Evolutionary conservation across 2,888 invertebrate species (phyloP).

Genomic region (Caradrina kadenii): DNA sequence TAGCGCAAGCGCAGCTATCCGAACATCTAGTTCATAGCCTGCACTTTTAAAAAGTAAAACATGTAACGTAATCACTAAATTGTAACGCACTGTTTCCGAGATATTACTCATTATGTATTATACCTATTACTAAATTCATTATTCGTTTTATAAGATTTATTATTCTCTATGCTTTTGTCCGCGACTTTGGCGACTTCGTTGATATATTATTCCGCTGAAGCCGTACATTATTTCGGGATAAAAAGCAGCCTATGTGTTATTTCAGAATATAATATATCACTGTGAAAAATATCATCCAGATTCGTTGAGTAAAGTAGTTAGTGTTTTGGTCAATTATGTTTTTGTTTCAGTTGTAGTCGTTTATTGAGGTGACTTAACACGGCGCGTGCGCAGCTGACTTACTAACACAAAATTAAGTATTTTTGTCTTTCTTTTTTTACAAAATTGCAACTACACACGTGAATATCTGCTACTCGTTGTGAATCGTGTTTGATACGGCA

Average conservation of each 20-base stretch:
- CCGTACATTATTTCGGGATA: no score
- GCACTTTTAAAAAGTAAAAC: constrained; percentile 53
- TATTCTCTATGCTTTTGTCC: neutral
- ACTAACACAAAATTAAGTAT: no score
- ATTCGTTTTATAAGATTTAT: constrained; percentile 29
- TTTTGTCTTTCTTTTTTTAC: neutral
- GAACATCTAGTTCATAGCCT: constrained; percentile 41
- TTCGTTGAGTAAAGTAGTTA: constrained; percentile 12
- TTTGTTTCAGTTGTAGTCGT: constrained; percentile 10
- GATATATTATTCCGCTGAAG: no score
- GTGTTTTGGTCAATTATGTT: constrained; percentile 18
- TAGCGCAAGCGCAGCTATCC: constrained; percentile 51
- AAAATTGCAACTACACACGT: neutral
- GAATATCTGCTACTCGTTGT: no score
- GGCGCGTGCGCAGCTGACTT: neutral
- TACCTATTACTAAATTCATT: constrained; percentile 42
- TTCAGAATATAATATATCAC: no score
- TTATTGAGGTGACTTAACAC: neutral
- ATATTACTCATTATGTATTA: constrained; percentile 15
- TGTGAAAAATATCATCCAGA: no score
- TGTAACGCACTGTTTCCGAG: constrained; percentile 65
- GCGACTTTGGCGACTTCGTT: no score
- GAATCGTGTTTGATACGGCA: neutral
- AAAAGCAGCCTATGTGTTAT: no score
- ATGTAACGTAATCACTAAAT: constrained; percentile 53